Conservation (phyloP, 2,113 vertebrate species). For the Nothoprocta pentlandii region DNA sequence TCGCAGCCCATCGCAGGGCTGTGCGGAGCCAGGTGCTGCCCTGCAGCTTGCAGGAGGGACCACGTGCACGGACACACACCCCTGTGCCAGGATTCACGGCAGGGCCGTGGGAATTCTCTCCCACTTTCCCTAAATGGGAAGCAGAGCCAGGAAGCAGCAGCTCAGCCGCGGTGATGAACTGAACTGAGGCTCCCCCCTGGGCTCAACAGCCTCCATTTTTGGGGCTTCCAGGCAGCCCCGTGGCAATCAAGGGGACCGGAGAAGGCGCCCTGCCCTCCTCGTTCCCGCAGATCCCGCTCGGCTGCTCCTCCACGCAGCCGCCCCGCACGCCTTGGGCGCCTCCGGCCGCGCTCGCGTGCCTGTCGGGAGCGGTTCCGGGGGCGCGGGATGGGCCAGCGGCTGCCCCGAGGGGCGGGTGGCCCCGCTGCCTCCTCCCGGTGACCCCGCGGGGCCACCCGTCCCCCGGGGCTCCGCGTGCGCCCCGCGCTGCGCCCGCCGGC, state of each 20-base stretch:
- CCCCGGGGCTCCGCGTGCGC: fast-evolving
- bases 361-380: background rate
- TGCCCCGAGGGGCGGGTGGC: background rate
- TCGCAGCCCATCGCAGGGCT: no score
- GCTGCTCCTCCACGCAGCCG: background rate
- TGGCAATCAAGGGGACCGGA: background rate
- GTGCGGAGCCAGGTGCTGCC: background rate
- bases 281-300: background rate
- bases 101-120: background rate
- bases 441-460: background rate
- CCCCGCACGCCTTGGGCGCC: fast-evolving
- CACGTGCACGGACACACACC: background rate
- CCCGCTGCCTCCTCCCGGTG: background rate
- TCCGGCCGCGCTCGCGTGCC: background rate
- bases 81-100: background rate
- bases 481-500: background rate
- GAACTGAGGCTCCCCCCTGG: fast-evolving
- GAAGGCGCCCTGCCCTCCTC: background rate
- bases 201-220: background rate
- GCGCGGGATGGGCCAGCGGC: fast-evolving
- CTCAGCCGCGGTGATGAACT: background rate
- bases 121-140: background rate
- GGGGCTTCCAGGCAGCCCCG: no score
- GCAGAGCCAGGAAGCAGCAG: background rate
- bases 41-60: background rate